A percentile compares a stretch with the other conserved stretches of the same genome.
Conservation (phyloP, 2,888 invertebrate species). For the Lordiphosa andalusiaca region DNA sequence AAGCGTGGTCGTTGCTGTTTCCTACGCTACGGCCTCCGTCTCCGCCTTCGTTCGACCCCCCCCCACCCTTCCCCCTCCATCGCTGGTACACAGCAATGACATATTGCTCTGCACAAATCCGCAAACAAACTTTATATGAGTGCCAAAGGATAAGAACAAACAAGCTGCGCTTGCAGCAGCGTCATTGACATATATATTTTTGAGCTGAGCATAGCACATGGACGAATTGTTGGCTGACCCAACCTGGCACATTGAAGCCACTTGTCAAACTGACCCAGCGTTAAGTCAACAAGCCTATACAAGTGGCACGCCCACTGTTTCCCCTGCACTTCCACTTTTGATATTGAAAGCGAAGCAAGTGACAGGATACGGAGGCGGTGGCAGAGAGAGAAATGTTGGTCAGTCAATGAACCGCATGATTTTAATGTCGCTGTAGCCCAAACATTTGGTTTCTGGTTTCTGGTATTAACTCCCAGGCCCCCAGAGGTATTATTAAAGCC, state of each 20-base stretch:
- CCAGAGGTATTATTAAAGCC: slow-evolving; percentile 35
- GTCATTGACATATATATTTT: slow-evolving; percentile 66
- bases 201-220: slow-evolving; percentile 12
- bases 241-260: slow-evolving; percentile 57
- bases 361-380: no score
- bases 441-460: slow-evolving; percentile 40
- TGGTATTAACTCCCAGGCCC: slow-evolving; percentile 55
- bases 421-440: slow-evolving; percentile 54
- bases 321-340: slow-evolving; percentile 51
- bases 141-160: slow-evolving; percentile 72
- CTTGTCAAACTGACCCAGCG: slow-evolving; percentile 58
- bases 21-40: slow-evolving; percentile 12
- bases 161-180: slow-evolving; percentile 49
- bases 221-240: slow-evolving; percentile 18
- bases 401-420: slow-evolving; percentile 69
- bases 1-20: slow-evolving; percentile 57
- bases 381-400: slow-evolving; percentile 36
- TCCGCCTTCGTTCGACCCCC: neutral
- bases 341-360: slow-evolving; percentile 57
- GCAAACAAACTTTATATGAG: slow-evolving; percentile 75
- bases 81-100: slow-evolving; percentile 61
- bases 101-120: slow-evolving; percentile 75
- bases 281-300: slow-evolving; percentile 36
- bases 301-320: slow-evolving; percentile 6
- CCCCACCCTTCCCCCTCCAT: slow-evolving; percentile 7